These are phyloP conservation scores for Gila robusta DNA, from an alignment of 2,797 vertebrate species.

Conservation along the genomic window DNA sequence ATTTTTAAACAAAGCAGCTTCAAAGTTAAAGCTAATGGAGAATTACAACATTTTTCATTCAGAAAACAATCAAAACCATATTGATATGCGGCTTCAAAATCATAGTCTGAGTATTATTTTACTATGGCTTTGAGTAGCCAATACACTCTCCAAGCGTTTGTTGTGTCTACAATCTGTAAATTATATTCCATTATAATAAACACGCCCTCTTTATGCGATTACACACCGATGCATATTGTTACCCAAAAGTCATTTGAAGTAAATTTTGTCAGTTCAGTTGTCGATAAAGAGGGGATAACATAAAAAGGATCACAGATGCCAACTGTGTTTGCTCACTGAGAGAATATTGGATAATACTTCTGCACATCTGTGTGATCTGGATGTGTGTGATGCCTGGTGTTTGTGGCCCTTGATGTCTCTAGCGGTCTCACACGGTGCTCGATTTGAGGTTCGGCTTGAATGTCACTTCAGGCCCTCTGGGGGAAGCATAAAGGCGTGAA, in stretches of 20 bases:
- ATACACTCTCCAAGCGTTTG: not conserved
- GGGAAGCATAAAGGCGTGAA: constrained; percentile 67
- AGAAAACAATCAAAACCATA: not conserved
- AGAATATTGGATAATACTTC: not conserved
- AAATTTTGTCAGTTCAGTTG: not conserved
- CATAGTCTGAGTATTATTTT: not conserved
- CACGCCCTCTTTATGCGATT: not conserved
- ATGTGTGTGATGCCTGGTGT: constrained; percentile 25
- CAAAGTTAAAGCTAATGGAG: not conserved
- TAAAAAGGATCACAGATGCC: constrained; percentile 33
- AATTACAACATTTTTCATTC: not conserved
- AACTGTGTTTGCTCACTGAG: constrained; percentile 14
- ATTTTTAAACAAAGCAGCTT: not conserved
- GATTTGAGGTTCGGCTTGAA: constrained; percentile 35
- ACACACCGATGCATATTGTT: not conserved
- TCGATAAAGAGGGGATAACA: constrained; percentile 12
- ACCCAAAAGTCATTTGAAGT: constrained; percentile 5
- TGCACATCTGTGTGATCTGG: constrained; percentile 33
- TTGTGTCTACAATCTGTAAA: not conserved
- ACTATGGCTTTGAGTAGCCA: not conserved
- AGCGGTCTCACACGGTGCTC: constrained; percentile 8
- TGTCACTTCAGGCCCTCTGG: constrained; percentile 61
- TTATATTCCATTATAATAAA: not conserved
- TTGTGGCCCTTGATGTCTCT: constrained; percentile 35
- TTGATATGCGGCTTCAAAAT: not conserved